These are phyloP conservation scores for Neogale vison DNA, from an alignment of 2,113 vertebrate species.

Conservation along the genomic window DNA sequence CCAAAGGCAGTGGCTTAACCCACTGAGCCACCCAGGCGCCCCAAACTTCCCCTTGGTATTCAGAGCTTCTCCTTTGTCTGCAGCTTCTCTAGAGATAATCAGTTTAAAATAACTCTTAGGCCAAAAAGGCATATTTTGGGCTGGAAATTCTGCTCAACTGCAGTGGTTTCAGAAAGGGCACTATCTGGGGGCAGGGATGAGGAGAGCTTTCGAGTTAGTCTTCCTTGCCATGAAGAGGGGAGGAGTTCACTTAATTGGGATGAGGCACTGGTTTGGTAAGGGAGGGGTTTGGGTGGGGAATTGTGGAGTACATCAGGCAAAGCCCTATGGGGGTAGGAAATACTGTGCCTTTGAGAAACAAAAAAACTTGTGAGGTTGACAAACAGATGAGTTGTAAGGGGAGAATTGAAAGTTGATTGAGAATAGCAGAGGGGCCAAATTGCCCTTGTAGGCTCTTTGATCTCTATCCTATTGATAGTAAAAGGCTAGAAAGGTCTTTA, in stretches of 20 bases:
- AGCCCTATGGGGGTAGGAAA: not conserved
- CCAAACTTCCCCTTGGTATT: not conserved
- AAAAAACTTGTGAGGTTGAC: not conserved
- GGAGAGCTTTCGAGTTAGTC: not conserved
- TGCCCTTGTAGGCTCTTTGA: not conserved
- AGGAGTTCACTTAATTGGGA: not conserved
- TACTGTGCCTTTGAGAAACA: not conserved
- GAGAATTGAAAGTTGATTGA: not conserved
- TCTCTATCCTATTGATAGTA: not conserved
- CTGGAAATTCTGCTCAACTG: not conserved
- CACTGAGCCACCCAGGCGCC: no score
- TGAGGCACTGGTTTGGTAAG: fast-evolving
- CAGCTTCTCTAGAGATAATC: not conserved
- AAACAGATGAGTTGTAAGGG: not conserved
- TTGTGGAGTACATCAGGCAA: no score
- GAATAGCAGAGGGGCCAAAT: not conserved
- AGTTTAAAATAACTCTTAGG: not conserved
- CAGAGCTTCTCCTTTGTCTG: not conserved
- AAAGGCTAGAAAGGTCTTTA: not conserved
- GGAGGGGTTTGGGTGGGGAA: not conserved
- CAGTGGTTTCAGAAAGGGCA: not conserved
- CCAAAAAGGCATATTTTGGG: not conserved
- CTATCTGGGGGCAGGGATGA: not conserved
- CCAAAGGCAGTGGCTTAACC: no score
- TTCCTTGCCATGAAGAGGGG: not conserved